These are phyloP conservation scores for Hippocampus barbouri DNA, from an alignment of 2,113 vertebrate species.

Conservation along the genomic window DNA sequence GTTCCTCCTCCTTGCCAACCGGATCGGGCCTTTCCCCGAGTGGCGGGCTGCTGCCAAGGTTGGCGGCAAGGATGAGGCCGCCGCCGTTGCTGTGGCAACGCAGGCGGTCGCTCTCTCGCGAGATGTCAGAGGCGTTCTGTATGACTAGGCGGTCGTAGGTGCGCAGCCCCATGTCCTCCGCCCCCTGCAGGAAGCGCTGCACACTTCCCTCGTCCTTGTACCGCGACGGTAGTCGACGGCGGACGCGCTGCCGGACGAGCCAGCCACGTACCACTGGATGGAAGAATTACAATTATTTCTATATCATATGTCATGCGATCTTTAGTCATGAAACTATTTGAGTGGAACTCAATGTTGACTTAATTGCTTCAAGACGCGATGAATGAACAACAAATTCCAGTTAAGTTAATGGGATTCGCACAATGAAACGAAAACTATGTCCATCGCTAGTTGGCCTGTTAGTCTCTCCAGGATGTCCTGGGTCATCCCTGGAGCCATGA, in stretches of 20 bases:
- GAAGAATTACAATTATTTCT: not conserved
- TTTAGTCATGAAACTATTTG: not conserved
- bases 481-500: too few species aligned
- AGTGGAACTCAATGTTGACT: too few species aligned
- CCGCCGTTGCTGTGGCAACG: constrained; percentile 69
- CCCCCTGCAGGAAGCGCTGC: constrained; percentile 83
- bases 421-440: too few species aligned
- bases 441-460: too few species aligned
- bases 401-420: too few species aligned
- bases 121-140: constrained; percentile 90
- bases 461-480: too few species aligned
- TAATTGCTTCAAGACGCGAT: too few species aligned
- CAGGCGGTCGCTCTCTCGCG: constrained; percentile 84
- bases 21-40: constrained; percentile 77
- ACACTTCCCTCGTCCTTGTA: constrained; percentile 76
- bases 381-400: too few species aligned
- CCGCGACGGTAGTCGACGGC: constrained; percentile 68
- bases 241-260: constrained; percentile 79
- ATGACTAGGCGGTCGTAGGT: constrained; percentile 86
- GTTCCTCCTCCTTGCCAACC: constrained; percentile 77
- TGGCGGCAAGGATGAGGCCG: constrained; percentile 15
- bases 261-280: constrained; percentile 83
- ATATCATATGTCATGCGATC: too few species aligned
- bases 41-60: constrained; percentile 55
- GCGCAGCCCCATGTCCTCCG: constrained; percentile 84